Conservation (phyloP, 1,140 invertebrate genomes). For the fruit fly (Drosophila melanogaster) region Release_6_plus_ISO1_MT NC_004354.4:5820501-5821000, state of each 20-base stretch:
- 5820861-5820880: background rate
- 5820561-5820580: no score
- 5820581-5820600: background rate
- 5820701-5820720: constrained; percentile 3
- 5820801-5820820: background rate
- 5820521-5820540: constrained; percentile 34
- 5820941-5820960: constrained; percentile 2
- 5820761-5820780: background rate
- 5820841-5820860: background rate
- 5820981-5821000: constrained; percentile 3
- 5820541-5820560: background rate
- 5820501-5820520: constrained; percentile 16
- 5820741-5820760: constrained; percentile 2
- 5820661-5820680: constrained; percentile 82
- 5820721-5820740: constrained; percentile 1
- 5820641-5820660: constrained; percentile 77
- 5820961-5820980: constrained; percentile 16
- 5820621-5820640: constrained; percentile 77
- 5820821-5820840: no score
- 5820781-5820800: background rate
- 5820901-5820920: no score
- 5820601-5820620: constrained; percentile 36
- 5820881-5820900: background rate
- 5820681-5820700: constrained; percentile 59
- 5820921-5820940: background rate